Percentiles rank a stretch among this genome's conserved stretches.
Conservation (phyloP, 2,113 vertebrate genomes). For the Solea solea region DNA sequence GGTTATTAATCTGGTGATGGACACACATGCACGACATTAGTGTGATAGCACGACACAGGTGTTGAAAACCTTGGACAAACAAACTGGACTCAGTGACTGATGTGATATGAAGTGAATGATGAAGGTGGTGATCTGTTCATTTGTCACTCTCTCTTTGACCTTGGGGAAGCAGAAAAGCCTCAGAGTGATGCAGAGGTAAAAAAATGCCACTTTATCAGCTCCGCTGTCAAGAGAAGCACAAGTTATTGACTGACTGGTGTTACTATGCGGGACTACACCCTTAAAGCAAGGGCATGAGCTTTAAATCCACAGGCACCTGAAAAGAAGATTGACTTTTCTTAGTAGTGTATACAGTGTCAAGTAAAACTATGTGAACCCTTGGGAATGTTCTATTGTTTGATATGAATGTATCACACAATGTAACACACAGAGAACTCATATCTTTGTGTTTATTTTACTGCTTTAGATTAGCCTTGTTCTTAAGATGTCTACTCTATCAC, state of each 20-base stretch:
- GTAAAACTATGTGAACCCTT: too few species aligned
- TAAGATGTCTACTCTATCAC: too few species aligned
- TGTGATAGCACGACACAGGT: not conserved
- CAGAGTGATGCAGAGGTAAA: slow-evolving; percentile 7
- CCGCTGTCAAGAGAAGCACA: slow-evolving; percentile 28
- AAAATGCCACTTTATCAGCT: slow-evolving; percentile 44
- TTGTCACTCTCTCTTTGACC: slow-evolving; percentile 24
- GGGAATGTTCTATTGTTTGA: too few species aligned
- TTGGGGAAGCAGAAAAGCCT: slow-evolving; percentile 9
- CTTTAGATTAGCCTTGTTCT: too few species aligned
- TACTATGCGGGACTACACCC: slow-evolving; percentile 45
- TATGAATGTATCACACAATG: too few species aligned
- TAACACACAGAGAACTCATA: too few species aligned
- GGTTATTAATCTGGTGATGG: not conserved
- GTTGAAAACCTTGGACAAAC: not conserved
- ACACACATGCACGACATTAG: not conserved
- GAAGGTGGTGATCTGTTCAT: not conserved
- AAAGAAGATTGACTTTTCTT: not conserved
- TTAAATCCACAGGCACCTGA: not conserved
- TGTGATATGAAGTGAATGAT: not conserved
- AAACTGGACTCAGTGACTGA: not conserved
- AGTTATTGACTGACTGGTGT: slow-evolving; percentile 53
- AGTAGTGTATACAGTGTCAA: not conserved
- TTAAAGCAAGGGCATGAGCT: slow-evolving; percentile 14
- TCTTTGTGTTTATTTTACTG: too few species aligned